Percentiles rank a stretch among this genome's conserved stretches.
phyloP scores from a whole-genome alignment of 1,140 invertebrate genomes.

The Sycobia sp. region DNA sequence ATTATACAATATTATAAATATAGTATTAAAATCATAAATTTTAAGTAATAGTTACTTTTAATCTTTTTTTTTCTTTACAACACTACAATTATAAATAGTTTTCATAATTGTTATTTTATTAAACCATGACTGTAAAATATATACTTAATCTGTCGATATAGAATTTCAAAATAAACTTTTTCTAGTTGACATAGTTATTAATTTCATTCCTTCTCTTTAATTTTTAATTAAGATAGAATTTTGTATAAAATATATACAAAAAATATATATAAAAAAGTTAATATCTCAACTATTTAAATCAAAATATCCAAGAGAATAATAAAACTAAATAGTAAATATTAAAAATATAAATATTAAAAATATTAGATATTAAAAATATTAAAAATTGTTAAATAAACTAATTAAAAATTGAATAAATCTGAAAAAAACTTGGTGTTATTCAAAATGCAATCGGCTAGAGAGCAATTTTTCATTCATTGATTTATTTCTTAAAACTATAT shows the following conservation, averaged over 20 bases:
- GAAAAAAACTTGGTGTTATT: too few species aligned
- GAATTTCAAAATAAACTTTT: conserved; percentile 28
- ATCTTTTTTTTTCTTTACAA: background rate
- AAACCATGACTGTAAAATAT: conserved; percentile 22
- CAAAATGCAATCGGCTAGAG: too few species aligned
- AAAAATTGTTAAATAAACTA: too few species aligned
- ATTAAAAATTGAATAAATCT: too few species aligned
- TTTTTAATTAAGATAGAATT: background rate
- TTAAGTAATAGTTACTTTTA: background rate
- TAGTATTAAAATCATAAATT: background rate
- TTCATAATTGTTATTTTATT: conserved; percentile 7
- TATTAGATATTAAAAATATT: too few species aligned
- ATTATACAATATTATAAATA: too few species aligned
- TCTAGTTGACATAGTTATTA: conserved; percentile 10
- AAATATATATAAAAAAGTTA: background rate
- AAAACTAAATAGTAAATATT: too few species aligned
- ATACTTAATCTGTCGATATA: conserved; percentile 22
- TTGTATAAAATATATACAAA: background rate
- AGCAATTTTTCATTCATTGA: too few species aligned
- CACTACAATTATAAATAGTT: background rate
- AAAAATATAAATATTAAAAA: too few species aligned
- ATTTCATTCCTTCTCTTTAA: background rate
- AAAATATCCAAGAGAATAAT: background rate
- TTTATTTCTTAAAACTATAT: too few species aligned
- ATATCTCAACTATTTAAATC: background rate